phyloP scores from a whole-genome alignment of 2,113 vertebrate genomes.

The Galeopterus variegatus region DNA sequence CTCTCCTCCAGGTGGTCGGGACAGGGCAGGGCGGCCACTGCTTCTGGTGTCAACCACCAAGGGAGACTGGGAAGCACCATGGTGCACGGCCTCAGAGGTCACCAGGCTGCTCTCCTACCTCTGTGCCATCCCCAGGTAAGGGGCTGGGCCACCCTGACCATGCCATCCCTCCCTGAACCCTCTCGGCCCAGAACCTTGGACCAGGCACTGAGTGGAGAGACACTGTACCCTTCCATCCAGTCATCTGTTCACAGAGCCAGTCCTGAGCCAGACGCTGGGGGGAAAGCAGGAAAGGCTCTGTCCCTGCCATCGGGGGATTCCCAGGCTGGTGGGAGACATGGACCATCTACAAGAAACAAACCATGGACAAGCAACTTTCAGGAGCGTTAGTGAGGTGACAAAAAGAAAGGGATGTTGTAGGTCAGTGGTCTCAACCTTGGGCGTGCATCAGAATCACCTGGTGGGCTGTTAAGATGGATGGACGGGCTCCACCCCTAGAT shows the following conservation, averaged over 20 bases:
- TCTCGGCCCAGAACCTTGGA: background rate
- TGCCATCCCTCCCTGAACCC: background rate
- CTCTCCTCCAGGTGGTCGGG: slow-evolving; percentile 90
- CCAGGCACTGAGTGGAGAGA: background rate
- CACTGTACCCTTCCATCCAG: background rate
- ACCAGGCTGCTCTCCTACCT: slow-evolving; percentile 92
- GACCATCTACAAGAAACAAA: background rate
- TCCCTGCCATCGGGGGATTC: background rate
- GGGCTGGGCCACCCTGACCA: background rate
- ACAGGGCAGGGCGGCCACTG: slow-evolving; percentile 91
- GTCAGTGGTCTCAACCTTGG: background rate
- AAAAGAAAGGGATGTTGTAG: background rate
- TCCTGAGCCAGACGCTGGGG: background rate
- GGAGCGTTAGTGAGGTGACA: no score
- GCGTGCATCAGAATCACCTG: no score
- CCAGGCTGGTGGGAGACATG: background rate
- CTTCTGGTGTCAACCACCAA: slow-evolving; percentile 92
- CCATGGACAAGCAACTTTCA: background rate
- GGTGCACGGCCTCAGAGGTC: slow-evolving; percentile 89
- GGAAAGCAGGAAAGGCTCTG: no score
- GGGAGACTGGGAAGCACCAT: slow-evolving; percentile 88
- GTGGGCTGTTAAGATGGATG: background rate
- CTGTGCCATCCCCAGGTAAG: slow-evolving; percentile 93
- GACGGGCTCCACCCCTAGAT: background rate
- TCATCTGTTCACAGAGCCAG: background rate